Conservation (phyloP, 2,113 vertebrate species). For the Nematolebias whitei region DNA sequence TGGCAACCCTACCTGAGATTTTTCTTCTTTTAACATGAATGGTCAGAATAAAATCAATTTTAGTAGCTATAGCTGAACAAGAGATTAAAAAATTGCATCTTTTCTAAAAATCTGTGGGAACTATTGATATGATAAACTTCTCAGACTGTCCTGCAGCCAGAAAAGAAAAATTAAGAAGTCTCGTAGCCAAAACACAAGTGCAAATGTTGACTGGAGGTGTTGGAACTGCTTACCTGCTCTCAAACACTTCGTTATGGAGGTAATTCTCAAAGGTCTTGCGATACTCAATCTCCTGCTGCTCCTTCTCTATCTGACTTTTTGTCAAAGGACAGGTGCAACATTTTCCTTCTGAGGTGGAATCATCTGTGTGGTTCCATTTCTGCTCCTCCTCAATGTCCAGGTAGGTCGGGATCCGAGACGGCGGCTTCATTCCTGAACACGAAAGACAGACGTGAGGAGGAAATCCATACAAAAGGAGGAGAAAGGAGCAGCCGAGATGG, state of each 20-base stretch:
- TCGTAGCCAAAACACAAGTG: background rate
- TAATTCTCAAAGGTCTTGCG: conserved; percentile 96
- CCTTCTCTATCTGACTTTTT: conserved; percentile 90
- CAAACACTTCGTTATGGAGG: conserved; percentile 95
- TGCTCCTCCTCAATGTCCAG: conserved; percentile 84
- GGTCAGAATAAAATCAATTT: too few relatives aligned
- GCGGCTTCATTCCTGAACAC: conserved; percentile 89
- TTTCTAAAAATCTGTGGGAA: too few relatives aligned
- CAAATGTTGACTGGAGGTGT: background rate
- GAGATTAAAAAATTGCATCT: too few relatives aligned
- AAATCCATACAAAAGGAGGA: background rate
- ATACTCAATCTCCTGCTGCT: conserved; percentile 91
- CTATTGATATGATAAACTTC: too few relatives aligned
- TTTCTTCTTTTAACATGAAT: too few relatives aligned
- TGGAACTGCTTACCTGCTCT: conserved; percentile 82
- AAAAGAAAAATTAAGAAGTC: background rate
- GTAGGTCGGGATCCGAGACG: conserved; percentile 88
- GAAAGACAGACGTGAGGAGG: background rate
- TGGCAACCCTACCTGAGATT: too few relatives aligned
- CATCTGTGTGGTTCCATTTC: conserved; percentile 88
- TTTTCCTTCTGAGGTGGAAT: conserved; percentile 72
- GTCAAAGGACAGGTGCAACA: conserved; percentile 96
- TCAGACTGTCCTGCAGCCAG: background rate
- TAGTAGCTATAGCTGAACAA: too few relatives aligned
- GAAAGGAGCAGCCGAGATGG: background rate